Conservation (phyloP, 2,888 invertebrate genomes). For the Craniophora ligustri region DNA sequence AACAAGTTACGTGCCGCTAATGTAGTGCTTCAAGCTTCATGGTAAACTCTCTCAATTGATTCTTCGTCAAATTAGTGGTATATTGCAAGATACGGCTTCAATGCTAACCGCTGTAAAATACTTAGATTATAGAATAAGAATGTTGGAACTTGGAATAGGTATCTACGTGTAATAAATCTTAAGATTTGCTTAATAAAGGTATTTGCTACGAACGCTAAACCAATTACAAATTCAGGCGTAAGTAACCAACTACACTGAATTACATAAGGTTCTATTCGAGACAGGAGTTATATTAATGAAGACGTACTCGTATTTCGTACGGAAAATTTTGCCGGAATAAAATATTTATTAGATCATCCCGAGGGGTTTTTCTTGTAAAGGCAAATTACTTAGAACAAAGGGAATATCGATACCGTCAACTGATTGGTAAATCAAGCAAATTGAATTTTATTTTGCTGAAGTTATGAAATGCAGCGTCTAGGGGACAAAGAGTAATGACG, state of each 20-base stretch:
- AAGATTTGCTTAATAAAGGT: too few species aligned
- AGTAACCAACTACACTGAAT: constrained; percentile 53
- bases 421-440: constrained; percentile 53
- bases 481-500: constrained; percentile 20
- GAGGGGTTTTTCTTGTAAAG: constrained; percentile 45
- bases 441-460: constrained; percentile 53
- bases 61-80: constrained; percentile 36
- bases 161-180: too few species aligned
- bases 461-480: constrained; percentile 34
- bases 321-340: constrained; percentile 51
- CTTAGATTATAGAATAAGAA: constrained; percentile 9
- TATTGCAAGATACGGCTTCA: constrained; percentile 19
- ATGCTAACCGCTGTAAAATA: background rate
- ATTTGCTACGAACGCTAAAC: constrained; percentile 18
- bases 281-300: constrained; percentile 55
- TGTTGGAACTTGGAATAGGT: background rate
- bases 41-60: constrained; percentile 35
- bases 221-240: constrained; percentile 38
- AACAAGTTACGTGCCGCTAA: constrained; percentile 39
- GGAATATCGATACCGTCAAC: constrained; percentile 56
- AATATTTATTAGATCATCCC: constrained; percentile 54
- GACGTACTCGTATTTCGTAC: constrained; percentile 58
- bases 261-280: constrained; percentile 45
- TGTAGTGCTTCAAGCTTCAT: constrained; percentile 20
- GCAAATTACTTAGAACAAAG: constrained; percentile 61